Base-by-base conservation (phyloP, 1,140 invertebrate genomes). In the Augochlora pura region DNA sequence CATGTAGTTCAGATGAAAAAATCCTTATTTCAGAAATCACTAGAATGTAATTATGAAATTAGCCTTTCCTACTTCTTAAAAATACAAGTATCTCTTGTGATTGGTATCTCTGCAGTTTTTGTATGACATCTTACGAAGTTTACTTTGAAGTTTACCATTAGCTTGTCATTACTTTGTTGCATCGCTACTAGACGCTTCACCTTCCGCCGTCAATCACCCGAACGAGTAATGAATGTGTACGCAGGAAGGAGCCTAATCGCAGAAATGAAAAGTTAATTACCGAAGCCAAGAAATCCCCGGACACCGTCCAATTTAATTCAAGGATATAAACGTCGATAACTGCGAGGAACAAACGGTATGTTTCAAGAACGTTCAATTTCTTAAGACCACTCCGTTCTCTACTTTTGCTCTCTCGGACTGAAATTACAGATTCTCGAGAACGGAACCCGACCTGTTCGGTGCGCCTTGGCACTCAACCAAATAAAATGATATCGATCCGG, bases 401-500 rank as follows among this genome's bases (percentile, higher is more conserved):
- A n/a, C 25, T 57, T 54, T 27, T 38, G 18, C 25, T 18, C 8
- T 21, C 18, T n/a, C 9, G 6, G 59, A 27, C 66, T 67, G 16
- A 67, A 59, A 76, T 42, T 54, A n/a, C 9, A 21, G 54, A 18
- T 42, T 8, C 18, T 42, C 7, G 25, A 69, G 38, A 39, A 23
- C 10, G 38, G 63, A 42, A 21, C 18, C 38, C 39, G 49, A 2
- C 12, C 16, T 18, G 4, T 23, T 62, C 21, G 5, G 0, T 42
- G 10, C 27, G 16, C 12, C 32, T 71, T 71, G 67, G 67, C 67
- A 64, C 42, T 25, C 27, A 10, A 63, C 54, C 57, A 70, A 62
- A 63, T 77, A 63, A 71, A 70, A 63, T 16, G 27, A 60, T 64
- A 71, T 63, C 59, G 67, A 63, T 64, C 27, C 21, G 0, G 0